Conservation (phyloP, 2,113 vertebrate species). For the Montifringilla adamsi region DNA sequence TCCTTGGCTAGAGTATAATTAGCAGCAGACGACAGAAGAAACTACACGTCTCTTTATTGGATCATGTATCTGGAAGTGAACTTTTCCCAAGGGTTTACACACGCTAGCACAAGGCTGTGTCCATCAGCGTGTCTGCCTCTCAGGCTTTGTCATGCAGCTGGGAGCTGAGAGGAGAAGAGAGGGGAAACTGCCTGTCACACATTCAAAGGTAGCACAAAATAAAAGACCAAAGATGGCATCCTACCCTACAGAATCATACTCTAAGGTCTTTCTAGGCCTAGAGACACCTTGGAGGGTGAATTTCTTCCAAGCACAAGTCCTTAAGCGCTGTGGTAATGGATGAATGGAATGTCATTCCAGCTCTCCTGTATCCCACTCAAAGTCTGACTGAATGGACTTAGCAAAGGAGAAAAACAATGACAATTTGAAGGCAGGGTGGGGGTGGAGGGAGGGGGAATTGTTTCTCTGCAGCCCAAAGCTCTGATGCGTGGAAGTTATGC, state of each 20-base stretch:
- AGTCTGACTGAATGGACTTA: background rate
- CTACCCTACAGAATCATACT: background rate
- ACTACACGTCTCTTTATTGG: background rate
- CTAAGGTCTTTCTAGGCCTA: background rate
- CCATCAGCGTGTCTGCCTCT: background rate
- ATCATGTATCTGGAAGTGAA: background rate
- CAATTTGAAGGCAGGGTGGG: background rate
- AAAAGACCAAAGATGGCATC: background rate
- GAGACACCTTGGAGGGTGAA: background rate
- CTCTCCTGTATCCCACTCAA: background rate
- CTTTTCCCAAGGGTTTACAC: background rate
- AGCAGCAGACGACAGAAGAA: background rate
- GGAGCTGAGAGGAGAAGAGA: background rate
- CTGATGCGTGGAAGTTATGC: background rate
- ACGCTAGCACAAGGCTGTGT: background rate
- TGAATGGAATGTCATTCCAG: background rate
- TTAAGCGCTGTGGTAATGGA: background rate
- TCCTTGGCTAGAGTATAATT: background rate
- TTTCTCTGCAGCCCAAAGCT: slow-evolving; percentile 6
- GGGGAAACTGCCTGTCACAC: background rate
- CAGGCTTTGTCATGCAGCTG: background rate
- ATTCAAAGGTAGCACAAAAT: background rate
- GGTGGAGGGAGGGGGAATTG: background rate
- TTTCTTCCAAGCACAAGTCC: background rate
- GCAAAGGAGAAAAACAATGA: background rate